Evolutionary conservation across 2,797 vertebrate genomes (phyloP), one percentile per base, ranked within the genome.

Genomic region (Tolypeutes matacus): DNA sequence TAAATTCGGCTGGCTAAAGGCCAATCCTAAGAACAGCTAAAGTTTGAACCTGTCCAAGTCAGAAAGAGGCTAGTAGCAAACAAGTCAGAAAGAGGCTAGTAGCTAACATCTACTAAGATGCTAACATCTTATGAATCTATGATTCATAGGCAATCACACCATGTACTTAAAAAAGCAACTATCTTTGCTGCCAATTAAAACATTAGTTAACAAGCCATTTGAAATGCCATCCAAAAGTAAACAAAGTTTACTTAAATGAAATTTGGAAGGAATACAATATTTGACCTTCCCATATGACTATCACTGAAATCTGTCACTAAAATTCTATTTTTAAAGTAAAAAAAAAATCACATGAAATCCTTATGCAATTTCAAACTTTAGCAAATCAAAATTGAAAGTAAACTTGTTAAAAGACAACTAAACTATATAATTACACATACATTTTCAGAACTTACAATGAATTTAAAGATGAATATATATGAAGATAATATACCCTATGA

Each of bases 221-320:
- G 18, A 96, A 96, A 95, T 72, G 56, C 60, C 95, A 95, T 70
- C 69, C n/a, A 93, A 85, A 86, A 96, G 91, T 93, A 90, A 95
- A 92, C 62, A 69, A 64, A 64, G 20, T 80, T 88, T 80, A 93
- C 53, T 82, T 93, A 86, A 93, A 92, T 86, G 46, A 91, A 96
- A 93, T 81, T 72, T 77, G 64, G 75, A 91, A 36, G 70, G 64
- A 89, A 93, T 86, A 90, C 46, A 46, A 46, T 89, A 93, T 80
- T 25, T 93, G 73, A 46, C 56, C 85, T 91, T 93, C 46, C 29
- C 80, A 87, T 60, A 93, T 58, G 89, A 75, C 87, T 64, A 91
- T 64, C 29, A 92, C 39, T 83, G 62, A 96, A 96, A 94, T 95
- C 58, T 85, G 75, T 89, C 36, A 93, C 60, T 51, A 60, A 51